Base-by-base conservation (phyloP, 1,140 invertebrate genomes). In the Wasmannia auropunctata region DNA sequence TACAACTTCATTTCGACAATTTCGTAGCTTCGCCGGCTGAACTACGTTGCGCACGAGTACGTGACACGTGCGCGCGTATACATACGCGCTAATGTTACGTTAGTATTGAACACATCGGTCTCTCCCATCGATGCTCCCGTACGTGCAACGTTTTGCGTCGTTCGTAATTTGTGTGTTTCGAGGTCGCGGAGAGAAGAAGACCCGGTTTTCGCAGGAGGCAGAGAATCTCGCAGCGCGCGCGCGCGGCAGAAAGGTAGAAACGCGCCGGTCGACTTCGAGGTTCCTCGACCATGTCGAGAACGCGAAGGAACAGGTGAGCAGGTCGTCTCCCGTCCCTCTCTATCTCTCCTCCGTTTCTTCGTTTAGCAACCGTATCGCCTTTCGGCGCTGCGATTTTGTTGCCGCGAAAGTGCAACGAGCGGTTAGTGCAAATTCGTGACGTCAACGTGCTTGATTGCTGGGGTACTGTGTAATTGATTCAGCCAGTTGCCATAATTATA, bases 91-190 rank as follows among this genome's bases (percentile, higher is more conserved):
- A 22, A 2, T 37, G 7, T n/a, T 51, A 51, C 16, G 11, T 76
- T 34, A 54, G 19, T 70, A 14, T 37, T 65, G n/a, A 3, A 63
- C 43, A n/a, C 54, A n/a, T 10, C 31, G 46, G 43, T 28, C 62
- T 74, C 58, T 88, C 56, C 81, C 87, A 83, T 90, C 62, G 76
- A 58, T 54, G 51, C 75, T 72, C 58, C 63, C 67, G 34, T 77
- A 81, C 25, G 54, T 65, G 76, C 86, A 75, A 85, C 58, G 70
- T 90, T 67, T n/a, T 65, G 63, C 83, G 80, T 79, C 74, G 62
- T 91, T 86, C 51, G 63, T 90, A 91, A 90, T 91, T 91, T 91
- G 89, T 91, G 89, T 91, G 90, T 91, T 91, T 91, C 85, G 90
- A 91, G 90, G 90, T 91, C 90, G 90, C 67, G 74, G 76, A 88